A percentile compares a stretch with the other conserved stretches of the same genome.
These are phyloP conservation scores for Rhadina sibilatrix DNA, from an alignment of 2,113 vertebrate genomes.

Conservation along the genomic window DNA sequence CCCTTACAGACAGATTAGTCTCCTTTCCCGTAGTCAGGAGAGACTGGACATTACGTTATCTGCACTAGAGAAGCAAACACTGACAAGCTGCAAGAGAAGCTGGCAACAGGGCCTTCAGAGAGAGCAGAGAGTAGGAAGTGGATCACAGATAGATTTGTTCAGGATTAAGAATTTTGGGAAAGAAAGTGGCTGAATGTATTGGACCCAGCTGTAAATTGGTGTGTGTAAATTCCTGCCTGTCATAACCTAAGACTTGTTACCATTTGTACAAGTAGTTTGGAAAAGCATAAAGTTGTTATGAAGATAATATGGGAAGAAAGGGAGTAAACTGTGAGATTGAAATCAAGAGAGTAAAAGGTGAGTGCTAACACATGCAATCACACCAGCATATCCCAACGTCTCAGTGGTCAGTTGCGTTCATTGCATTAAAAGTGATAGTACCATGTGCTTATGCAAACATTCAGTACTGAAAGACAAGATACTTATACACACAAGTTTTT, in stretches of 20 bases:
- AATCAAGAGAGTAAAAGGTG: neutral
- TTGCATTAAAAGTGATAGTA: neutral
- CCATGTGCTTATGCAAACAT: neutral
- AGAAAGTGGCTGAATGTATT: neutral
- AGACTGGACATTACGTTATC: neutral
- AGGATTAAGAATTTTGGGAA: neutral
- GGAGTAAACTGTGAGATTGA: neutral
- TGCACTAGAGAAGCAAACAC: neutral
- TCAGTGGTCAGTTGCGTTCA: neutral
- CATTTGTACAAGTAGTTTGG: neutral
- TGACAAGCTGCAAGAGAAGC: neutral
- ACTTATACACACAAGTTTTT: neutral
- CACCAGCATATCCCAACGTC: neutral
- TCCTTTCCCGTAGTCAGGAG: neutral
- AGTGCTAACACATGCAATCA: neutral
- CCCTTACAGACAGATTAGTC: conserved; percentile 14
- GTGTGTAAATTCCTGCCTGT: neutral
- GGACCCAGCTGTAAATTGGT: neutral
- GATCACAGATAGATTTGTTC: neutral
- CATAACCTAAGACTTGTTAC: neutral
- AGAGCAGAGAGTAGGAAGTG: neutral
- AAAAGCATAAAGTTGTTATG: neutral
- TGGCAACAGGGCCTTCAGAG: neutral
- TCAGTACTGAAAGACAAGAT: neutral
- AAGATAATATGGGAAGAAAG: neutral